These are phyloP conservation scores for Pristionchus fissidentatus DNA, from an alignment of 2,888 invertebrate genomes.

Conservation along the genomic window DNA sequence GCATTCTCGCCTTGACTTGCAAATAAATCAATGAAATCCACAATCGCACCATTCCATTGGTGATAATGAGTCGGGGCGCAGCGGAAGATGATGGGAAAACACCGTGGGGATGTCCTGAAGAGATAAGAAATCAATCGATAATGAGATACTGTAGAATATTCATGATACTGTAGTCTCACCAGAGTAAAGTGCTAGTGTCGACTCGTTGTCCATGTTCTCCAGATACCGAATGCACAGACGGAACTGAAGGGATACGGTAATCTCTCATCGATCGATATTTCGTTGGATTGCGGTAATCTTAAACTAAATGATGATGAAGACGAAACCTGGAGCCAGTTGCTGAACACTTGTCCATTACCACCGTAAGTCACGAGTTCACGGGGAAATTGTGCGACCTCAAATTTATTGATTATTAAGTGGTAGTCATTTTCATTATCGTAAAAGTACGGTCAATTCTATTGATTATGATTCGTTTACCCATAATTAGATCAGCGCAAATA, in stretches of 20 bases:
- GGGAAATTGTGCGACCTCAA: slow-evolving; percentile 78
- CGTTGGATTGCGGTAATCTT: neutral
- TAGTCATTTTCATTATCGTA: too few relatives aligned
- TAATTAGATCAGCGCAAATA: too few relatives aligned
- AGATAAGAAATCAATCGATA: neutral
- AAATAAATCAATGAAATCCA: neutral
- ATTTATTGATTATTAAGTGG: neutral
- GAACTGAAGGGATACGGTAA: slow-evolving; percentile 77
- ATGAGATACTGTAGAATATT: neutral
- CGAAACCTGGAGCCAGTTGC: slow-evolving; percentile 78
- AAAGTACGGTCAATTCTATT: too few relatives aligned
- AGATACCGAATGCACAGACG: slow-evolving; percentile 80
- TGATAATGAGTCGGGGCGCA: slow-evolving; percentile 80
- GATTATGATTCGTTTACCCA: too few relatives aligned
- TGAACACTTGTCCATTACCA: slow-evolving; percentile 82
- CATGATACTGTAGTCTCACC: slow-evolving; percentile 67
- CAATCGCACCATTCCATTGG: slow-evolving; percentile 81
- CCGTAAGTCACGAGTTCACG: slow-evolving; percentile 82
- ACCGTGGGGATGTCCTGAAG: slow-evolving; percentile 80
- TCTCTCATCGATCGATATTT: neutral
- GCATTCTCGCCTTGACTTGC: neutral
- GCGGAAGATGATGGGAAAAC: slow-evolving; percentile 78
- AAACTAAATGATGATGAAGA: neutral
- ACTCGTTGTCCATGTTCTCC: slow-evolving; percentile 79
- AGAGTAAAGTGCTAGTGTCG: slow-evolving; percentile 81